Evolutionary conservation across 2,797 vertebrate genomes (phyloP).

Genomic region (Novumbra hubbsi): DNA sequence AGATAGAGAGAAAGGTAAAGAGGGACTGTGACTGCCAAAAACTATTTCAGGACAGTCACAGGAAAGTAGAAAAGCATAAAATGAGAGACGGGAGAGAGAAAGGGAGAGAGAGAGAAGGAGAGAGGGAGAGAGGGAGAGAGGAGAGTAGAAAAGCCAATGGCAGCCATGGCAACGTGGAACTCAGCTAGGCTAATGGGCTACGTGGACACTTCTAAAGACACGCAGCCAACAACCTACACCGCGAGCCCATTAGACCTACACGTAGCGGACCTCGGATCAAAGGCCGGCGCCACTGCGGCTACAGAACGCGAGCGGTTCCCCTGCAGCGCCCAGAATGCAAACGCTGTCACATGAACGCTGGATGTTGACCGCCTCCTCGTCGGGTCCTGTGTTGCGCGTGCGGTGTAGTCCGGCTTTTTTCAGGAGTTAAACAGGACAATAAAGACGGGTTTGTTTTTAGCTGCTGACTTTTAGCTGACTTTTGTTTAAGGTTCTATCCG

Average conservation of each 20-base stretch:
- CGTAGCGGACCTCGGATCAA: neutral
- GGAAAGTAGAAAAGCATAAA: neutral
- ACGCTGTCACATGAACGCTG: too few species aligned
- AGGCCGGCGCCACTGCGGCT: neutral
- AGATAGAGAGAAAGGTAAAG: conserved; percentile 2
- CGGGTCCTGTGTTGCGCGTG: neutral
- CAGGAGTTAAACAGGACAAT: too few species aligned
- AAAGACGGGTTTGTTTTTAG: too few species aligned
- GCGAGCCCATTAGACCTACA: neutral
- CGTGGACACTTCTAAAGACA: neutral
- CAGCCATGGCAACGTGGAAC: neutral
- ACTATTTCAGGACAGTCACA: conserved; percentile 1
- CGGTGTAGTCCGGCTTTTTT: neutral
- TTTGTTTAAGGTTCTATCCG: too few species aligned
- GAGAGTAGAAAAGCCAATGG: neutral
- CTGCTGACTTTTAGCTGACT: too few species aligned
- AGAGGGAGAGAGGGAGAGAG: conserved; percentile 2
- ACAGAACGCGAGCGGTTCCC: neutral
- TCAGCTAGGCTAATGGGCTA: neutral
- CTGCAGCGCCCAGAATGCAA: too few species aligned
- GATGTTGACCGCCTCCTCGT: too few species aligned
- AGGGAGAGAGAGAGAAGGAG: neutral
- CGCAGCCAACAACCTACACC: neutral
- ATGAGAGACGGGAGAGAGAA: conserved; percentile 11
- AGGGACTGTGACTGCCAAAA: neutral